Base-by-base conservation (phyloP, 2,888 invertebrate species). In the Cyclophora albipunctata region DNA sequence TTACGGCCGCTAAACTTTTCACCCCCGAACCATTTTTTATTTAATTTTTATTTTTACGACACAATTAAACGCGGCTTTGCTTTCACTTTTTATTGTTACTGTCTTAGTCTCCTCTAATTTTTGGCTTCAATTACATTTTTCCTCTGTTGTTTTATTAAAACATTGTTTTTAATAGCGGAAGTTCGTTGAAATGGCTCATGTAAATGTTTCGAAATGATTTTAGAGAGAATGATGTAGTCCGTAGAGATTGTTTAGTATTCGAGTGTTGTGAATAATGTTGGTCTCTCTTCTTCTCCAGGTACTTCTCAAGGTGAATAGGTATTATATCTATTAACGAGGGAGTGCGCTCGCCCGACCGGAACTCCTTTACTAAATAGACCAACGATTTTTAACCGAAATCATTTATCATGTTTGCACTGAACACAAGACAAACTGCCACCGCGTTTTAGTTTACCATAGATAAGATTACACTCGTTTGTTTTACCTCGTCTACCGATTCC, bases 231-330 rank as follows among this genome's bases (percentile, higher is more conserved):
- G 37, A 37, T 37, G 4, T 37, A 37, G 37, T 37, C 37, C 51
- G 40, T 57, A 61, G 53, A 54, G 51, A 57, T 4, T 42, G 46
- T 48, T 62, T 46, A 46, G 46, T 45, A 54, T 53, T 48, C 48
- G 46, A 47, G 48, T 37, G 46, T 34, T 46, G 69, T 76, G 67
- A 83, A 80, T 85, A 86, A 87, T 78, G 71, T 71, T 75, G 71
- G 67, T 74, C 78, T 87, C 82, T 86, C 83, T 87, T 86, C 82
- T 87, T 86, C 78, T 84, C 73, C 86, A 87, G 86, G 86, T 87
- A 87, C 86, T 87, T 87, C 86, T 85, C 86, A 86, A 86, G 85
- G 85, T 87, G 85, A 87, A 86, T 86, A 85, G 86, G 86, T 86
- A 83, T 83, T 84, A 78, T 78, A 73, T 84, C 78, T 81, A 84